Conservation (phyloP, 1,140 invertebrate species). For the Sarcophaga peregrina region DNA sequence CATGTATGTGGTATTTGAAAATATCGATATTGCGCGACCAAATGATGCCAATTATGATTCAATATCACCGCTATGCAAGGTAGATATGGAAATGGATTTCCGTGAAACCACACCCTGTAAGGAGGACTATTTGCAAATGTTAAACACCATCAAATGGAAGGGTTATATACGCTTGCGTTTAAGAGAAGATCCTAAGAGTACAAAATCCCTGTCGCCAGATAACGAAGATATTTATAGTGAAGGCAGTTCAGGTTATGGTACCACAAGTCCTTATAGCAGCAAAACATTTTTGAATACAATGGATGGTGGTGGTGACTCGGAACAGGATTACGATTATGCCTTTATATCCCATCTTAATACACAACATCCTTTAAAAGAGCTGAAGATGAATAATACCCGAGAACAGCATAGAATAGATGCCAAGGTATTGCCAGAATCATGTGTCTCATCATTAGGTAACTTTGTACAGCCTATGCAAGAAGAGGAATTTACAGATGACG, state of each 20-base stretch:
- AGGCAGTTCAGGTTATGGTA: constrained; percentile 58
- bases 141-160: constrained; percentile 59
- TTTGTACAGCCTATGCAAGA: constrained; percentile 55
- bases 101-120: constrained; percentile 53
- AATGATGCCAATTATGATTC: constrained; percentile 68
- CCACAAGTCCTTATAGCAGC: constrained; percentile 43
- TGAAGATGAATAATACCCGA: constrained; percentile 43
- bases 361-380: constrained; percentile 53
- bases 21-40: constrained; percentile 77
- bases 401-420: constrained; percentile 44
- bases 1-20: constrained; percentile 79
- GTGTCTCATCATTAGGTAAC: constrained; percentile 52
- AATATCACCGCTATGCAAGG: constrained; percentile 66
- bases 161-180: constrained; percentile 61
- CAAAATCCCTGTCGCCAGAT: constrained; percentile 19
- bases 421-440: constrained; percentile 56
- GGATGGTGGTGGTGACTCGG: background rate
- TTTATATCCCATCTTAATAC: constrained; percentile 57
- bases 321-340: constrained; percentile 59
- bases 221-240: constrained; percentile 51
- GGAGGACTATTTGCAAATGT: constrained; percentile 50
- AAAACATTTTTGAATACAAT: constrained; percentile 36
- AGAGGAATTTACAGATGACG: constrained; percentile 62
- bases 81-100: constrained; percentile 72
- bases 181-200: constrained; percentile 48